A percentile compares a stretch with the other conserved stretches of the same genome.
Evolutionary conservation across 2,113 vertebrate genomes (phyloP).

Genomic region (Proteles cristata): DNA sequence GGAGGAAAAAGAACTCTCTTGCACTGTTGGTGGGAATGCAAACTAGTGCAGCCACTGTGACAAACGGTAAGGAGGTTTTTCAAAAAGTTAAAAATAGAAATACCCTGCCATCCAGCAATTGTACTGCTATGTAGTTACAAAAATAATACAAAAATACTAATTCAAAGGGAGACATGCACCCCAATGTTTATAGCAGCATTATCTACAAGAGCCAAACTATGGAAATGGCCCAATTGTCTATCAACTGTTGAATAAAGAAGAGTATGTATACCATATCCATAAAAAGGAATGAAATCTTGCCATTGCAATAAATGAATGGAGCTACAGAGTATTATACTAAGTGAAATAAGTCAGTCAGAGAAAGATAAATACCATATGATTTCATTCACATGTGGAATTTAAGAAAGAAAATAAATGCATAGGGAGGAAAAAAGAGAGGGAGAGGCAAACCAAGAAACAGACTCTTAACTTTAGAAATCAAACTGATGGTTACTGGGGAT

Average conservation of each 20-base stretch:
- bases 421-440: background rate
- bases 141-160: background rate
- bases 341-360: background rate
- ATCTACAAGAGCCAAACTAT: background rate
- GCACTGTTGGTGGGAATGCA: background rate
- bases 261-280: background rate
- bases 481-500: background rate
- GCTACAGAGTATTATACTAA: background rate
- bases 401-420: no score
- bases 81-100: background rate
- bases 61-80: background rate
- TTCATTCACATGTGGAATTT: background rate
- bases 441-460: background rate
- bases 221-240: background rate
- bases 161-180: background rate
- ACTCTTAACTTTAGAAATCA: background rate
- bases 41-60: background rate
- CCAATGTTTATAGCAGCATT: background rate
- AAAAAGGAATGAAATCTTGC: background rate
- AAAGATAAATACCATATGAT: background rate
- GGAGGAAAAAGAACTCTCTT: background rate
- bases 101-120: background rate
- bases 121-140: background rate
- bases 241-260: background rate
- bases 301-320: background rate